phyloP scores from a whole-genome alignment of 64 coral and sea anemone genomes.

The Montipora sp. region DNA sequence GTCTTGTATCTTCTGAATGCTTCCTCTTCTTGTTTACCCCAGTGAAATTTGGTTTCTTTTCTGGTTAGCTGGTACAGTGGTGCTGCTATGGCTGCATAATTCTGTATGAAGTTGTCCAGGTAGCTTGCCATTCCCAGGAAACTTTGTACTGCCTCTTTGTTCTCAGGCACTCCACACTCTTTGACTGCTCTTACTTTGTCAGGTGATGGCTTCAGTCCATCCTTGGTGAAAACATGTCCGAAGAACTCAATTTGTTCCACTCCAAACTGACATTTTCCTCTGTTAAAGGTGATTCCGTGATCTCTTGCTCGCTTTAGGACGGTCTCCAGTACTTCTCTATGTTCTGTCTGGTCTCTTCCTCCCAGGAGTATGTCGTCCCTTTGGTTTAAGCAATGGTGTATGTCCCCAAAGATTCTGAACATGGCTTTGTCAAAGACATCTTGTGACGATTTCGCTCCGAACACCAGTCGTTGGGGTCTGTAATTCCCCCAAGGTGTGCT shows the following conservation, averaged over 20 bases:
- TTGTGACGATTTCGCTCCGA: no score
- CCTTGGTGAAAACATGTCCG: constrained; percentile 58
- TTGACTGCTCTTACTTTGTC: constrained; percentile 75
- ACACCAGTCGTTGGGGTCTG: no score
- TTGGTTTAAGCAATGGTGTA: constrained; percentile 46
- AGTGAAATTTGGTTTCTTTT: constrained; percentile 59
- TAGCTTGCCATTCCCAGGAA: constrained; percentile 79
- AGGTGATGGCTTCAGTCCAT: constrained; percentile 70
- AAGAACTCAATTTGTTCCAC: constrained; percentile 74
- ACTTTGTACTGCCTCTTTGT: constrained; percentile 73
- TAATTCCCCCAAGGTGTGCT: no score
- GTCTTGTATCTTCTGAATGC: constrained; percentile 56
- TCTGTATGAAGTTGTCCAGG: constrained; percentile 63
- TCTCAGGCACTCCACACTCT: constrained; percentile 59
- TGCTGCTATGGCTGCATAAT: constrained; percentile 64
- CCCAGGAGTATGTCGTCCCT: constrained; percentile 60
- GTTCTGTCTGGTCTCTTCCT: constrained; percentile 42
- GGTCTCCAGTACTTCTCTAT: constrained; percentile 47
- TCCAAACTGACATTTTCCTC: constrained; percentile 33
- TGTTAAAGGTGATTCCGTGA: not conserved
- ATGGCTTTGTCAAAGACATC: no score
- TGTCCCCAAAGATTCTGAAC: constrained; percentile 54
- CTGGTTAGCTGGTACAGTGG: constrained; percentile 30
- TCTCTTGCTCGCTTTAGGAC: constrained; percentile 65
- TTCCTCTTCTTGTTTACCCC: constrained; percentile 55